Evolutionary conservation across 2,888 invertebrate genomes (phyloP).

Genomic region (Anaspis maculata): DNA sequence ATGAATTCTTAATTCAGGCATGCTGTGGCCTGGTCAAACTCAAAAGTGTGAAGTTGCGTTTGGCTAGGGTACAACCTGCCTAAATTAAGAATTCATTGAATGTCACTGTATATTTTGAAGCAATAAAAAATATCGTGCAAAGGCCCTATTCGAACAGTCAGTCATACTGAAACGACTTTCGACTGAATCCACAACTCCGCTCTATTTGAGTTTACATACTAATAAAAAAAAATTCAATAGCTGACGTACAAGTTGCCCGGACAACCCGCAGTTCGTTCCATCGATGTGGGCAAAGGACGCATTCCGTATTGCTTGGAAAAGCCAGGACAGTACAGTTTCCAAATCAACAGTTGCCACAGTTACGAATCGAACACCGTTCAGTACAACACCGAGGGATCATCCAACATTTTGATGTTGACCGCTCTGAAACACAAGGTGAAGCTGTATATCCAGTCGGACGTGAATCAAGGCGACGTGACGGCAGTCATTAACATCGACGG

Average conservation of each 20-base stretch:
- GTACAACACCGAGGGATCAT: slow-evolving; percentile 40
- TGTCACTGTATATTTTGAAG: no score
- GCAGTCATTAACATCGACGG: slow-evolving; percentile 16
- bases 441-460: slow-evolving; percentile 26
- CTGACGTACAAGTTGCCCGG: slow-evolving; percentile 40
- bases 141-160: no score
- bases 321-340: slow-evolving; percentile 60
- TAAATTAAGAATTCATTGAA: no score
- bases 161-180: no score
- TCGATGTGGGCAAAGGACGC: slow-evolving; percentile 53
- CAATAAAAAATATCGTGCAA: no score
- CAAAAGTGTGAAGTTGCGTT: no score
- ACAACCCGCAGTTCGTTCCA: slow-evolving; percentile 24
- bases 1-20: no score
- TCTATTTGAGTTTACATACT: no score
- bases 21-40: no score
- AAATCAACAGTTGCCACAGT: slow-evolving; percentile 73
- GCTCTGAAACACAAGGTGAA: slow-evolving; percentile 33
- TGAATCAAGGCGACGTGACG: slow-evolving; percentile 25
- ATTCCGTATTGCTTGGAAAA: slow-evolving; percentile 67
- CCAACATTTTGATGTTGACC: slow-evolving; percentile 32
- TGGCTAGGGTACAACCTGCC: no score
- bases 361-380: slow-evolving; percentile 45
- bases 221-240: slow-evolving; percentile 29
- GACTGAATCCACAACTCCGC: no score